Evolutionary conservation across 2,888 invertebrate genomes (phyloP).

Genomic region (Pseudococcus jackbeardsleyi): DNA sequence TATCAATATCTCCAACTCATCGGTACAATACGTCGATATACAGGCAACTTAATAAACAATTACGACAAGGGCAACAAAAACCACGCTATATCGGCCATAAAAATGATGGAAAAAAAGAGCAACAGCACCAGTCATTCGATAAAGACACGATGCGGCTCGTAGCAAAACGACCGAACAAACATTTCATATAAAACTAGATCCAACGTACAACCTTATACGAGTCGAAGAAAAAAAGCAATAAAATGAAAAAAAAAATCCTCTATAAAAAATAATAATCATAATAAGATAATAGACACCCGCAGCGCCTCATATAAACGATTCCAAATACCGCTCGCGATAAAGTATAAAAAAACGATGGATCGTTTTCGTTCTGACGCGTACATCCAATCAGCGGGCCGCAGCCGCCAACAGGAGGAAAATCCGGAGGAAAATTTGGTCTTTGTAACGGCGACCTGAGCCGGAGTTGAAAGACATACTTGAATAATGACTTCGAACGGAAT

Average conservation of each 20-base stretch:
- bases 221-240: constrained; percentile 18
- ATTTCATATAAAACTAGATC: constrained; percentile 41
- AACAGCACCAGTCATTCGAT: background rate
- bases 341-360: constrained; percentile 48
- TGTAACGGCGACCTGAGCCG: background rate
- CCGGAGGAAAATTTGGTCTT: constrained; percentile 28
- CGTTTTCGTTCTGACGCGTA: background rate
- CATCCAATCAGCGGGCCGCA: background rate
- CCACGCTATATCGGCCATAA: constrained; percentile 19
- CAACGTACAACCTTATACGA: background rate
- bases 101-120: background rate
- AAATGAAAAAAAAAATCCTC: constrained; percentile 20
- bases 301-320: constrained; percentile 47
- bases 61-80: background rate
- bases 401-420: background rate
- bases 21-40: background rate
- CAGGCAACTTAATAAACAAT: constrained; percentile 15
- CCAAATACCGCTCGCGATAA: constrained; percentile 43
- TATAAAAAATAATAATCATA: constrained; percentile 57
- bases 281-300: constrained; percentile 55
- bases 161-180: background rate
- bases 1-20: background rate
- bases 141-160: background rate
- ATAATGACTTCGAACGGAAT: background rate
- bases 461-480: background rate